Evolutionary conservation across 2,797 vertebrate species (phyloP).

Genomic region (Orestias chungarensis): DNA sequence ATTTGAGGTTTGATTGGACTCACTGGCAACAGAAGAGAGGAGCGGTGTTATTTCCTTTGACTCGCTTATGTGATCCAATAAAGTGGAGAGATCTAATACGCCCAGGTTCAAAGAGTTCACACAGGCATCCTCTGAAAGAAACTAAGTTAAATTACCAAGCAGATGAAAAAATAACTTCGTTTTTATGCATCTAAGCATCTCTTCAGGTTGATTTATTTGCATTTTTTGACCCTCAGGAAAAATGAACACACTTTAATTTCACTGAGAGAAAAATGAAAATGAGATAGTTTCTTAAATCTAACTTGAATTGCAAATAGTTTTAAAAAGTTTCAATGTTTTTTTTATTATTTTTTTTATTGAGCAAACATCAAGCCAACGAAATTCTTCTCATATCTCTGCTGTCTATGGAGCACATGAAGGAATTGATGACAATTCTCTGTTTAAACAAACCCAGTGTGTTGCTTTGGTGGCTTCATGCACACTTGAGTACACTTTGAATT

Average conservation of each 20-base stretch:
- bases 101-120: background rate
- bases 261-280: background rate
- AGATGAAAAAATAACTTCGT: background rate
- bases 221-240: background rate
- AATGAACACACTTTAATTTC: background rate
- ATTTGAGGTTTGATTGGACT: constrained; percentile 23
- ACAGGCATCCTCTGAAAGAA: background rate
- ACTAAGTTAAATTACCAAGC: background rate
- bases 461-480: too few relatives aligned
- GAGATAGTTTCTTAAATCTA: background rate
- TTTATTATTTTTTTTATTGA: too few relatives aligned
- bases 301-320: background rate
- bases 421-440: too few relatives aligned
- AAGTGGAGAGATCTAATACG: constrained; percentile 4
- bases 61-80: background rate
- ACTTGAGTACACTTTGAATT: too few relatives aligned
- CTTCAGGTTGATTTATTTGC: background rate
- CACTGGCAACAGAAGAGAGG: constrained; percentile 1
- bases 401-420: background rate
- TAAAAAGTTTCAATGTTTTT: too few relatives aligned
- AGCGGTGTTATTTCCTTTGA: background rate
- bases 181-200: background rate
- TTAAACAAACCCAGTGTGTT: too few relatives aligned
- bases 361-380: background rate
- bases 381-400: background rate